Percentiles rank a stretch among this genome's conserved stretches.
Evolutionary conservation across 30 jellyfish, hydroid and myxozoan species (phyloP).

Genomic region (Aurelia sp.): DNA sequence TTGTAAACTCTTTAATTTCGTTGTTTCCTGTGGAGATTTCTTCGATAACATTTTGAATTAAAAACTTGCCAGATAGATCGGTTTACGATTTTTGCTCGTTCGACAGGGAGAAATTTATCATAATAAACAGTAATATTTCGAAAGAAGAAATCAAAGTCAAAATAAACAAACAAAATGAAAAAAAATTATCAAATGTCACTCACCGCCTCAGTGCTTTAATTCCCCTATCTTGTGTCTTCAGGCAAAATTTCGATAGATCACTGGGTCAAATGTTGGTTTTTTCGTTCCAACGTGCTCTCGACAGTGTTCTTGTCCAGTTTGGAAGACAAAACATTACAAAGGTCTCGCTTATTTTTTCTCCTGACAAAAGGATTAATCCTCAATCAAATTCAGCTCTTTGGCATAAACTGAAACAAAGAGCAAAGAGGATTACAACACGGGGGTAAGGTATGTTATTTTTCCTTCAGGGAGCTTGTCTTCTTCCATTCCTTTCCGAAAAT

Average conservation of each 20-base stretch:
- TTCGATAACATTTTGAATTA: too few relatives aligned
- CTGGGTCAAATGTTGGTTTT: neutral
- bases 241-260: neutral
- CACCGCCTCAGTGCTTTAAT: neutral
- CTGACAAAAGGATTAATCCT: neutral
- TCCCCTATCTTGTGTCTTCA: neutral
- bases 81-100: too few relatives aligned
- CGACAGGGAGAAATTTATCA: neutral
- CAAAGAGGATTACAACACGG: neutral
- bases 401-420: neutral
- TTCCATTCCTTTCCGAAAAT: too few relatives aligned
- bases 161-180: neutral
- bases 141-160: neutral
- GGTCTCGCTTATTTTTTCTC: neutral
- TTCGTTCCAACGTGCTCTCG: slow-evolving; percentile 8
- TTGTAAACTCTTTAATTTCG: too few relatives aligned
- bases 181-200: neutral
- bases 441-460: neutral
- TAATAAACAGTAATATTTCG: neutral
- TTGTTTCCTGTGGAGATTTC: too few relatives aligned
- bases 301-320: neutral
- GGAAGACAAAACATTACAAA: neutral
- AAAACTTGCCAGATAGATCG: too few relatives aligned
- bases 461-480: too few relatives aligned
- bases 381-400: slow-evolving; percentile 1